phyloP scores from a whole-genome alignment of 2,888 invertebrate species.

The Epinotia nisella region DNA sequence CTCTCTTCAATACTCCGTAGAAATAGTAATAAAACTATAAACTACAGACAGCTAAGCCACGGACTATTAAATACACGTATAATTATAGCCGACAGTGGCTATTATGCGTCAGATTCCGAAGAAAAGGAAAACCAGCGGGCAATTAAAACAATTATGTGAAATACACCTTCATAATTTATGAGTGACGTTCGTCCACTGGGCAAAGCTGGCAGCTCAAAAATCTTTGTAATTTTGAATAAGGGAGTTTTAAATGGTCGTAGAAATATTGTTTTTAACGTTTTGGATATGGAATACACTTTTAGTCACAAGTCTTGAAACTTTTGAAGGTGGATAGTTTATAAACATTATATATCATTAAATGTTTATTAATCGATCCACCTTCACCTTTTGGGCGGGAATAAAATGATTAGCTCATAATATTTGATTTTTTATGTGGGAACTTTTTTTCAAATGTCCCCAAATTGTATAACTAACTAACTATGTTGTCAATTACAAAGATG shows the following conservation, averaged over 20 bases:
- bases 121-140: conserved; percentile 37
- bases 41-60: conserved; percentile 20
- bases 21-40: conserved; percentile 8
- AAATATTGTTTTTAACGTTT: background rate
- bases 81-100: conserved; percentile 30
- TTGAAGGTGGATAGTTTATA: no score
- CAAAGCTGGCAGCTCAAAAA: background rate
- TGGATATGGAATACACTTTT: background rate
- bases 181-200: conserved; percentile 1
- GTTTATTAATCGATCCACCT: no score
- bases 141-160: conserved; percentile 40
- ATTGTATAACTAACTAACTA: no score
- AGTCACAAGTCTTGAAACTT: background rate
- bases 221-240: background rate
- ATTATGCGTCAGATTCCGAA: conserved; percentile 33
- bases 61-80: conserved; percentile 36
- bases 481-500: background rate
- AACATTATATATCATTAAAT: no score
- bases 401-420: no score
- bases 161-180: conserved; percentile 24
- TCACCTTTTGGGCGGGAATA: no score
- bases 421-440: no score
- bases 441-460: no score
- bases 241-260: background rate
- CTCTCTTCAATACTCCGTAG: background rate